Base-by-base conservation (phyloP, 2,113 vertebrate genomes). In the Nycticorax nycticorax region DNA sequence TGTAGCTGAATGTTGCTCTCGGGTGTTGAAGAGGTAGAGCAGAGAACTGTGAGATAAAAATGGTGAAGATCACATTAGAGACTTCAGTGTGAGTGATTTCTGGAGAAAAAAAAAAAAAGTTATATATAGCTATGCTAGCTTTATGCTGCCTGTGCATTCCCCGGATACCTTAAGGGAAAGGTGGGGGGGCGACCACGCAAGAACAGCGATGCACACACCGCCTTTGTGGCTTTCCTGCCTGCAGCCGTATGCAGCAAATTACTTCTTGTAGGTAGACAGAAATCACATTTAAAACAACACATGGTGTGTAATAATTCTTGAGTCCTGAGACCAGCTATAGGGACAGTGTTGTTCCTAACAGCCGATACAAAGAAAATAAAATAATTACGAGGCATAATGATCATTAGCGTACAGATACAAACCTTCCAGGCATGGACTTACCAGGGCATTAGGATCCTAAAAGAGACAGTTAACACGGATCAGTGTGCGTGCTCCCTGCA, bases 131-230 rank as follows among this genome's bases (percentile, higher is more conserved):
- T 81, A 6, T 24, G 24, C 19, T 69, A 9, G 7, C 55, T 77
- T 37, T 10, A 7, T 28, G 59, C 27, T 86, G 35, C 55, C 56
- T 33, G 41, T 50, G 24, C 13, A 55, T 45, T n/a, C 52, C 55
- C 37, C 1, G 2, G 41, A 12, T 12, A 14, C 14, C 45, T 69
- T 28, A 30, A 62, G 41, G 20, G 21, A 12, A 77, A 66, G 37
- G 50, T 33, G 16, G 12, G 8, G 8, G 71, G 57, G 5, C 39
- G 83, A 37, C 48, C 17, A 14, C 2, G 0, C 5, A 24, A 47
- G 14, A 82, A 8, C 12, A 67, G 6, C 1, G 3, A 15, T 39
- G 47, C 47, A 12, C 59, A n/a, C 3, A 6, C 4, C 2, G 2
- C 26, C 12, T 39, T 27, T 7, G 13, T 39, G 57, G 33, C 30